phyloP scores from a whole-genome alignment of 2,888 invertebrate species.

The Cataglyphis rosenhaueri region DNA sequence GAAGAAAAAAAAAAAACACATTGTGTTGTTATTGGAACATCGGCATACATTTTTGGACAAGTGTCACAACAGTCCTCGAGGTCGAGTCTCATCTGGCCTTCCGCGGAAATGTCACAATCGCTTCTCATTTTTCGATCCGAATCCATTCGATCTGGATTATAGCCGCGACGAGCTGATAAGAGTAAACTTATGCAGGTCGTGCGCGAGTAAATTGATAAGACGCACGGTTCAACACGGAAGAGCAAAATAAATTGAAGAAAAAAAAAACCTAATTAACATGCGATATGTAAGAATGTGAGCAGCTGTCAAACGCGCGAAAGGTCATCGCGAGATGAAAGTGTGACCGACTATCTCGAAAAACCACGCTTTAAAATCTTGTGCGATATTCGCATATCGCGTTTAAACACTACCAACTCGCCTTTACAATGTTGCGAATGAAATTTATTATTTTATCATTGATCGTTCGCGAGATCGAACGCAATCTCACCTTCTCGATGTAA shows the following conservation, averaged over 20 bases:
- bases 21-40: not conserved
- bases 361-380: not conserved
- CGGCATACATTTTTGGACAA: not conserved
- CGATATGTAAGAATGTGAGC: not conserved
- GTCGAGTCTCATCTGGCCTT: not conserved
- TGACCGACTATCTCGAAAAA: constrained; percentile 36
- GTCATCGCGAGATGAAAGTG: constrained; percentile 67
- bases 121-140: not conserved
- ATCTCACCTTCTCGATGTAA: not conserved
- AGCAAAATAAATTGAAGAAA: not conserved
- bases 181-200: not conserved
- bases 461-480: not conserved
- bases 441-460: not conserved
- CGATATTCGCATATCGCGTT: not conserved
- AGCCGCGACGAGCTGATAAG: constrained; percentile 9
- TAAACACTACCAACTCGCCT: not conserved
- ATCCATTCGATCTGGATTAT: not conserved
- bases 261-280: not conserved
- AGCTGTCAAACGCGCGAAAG: constrained; percentile 61
- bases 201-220: constrained; percentile 25
- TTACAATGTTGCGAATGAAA: not conserved
- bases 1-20: not conserved
- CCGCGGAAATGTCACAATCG: not conserved
- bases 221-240: not conserved
- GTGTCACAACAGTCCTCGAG: not conserved